Evolutionary conservation across 2,113 vertebrate species (phyloP), one percentile per base, ranked within the genome.

Genomic region (Crocuta crocuta): DNA sequence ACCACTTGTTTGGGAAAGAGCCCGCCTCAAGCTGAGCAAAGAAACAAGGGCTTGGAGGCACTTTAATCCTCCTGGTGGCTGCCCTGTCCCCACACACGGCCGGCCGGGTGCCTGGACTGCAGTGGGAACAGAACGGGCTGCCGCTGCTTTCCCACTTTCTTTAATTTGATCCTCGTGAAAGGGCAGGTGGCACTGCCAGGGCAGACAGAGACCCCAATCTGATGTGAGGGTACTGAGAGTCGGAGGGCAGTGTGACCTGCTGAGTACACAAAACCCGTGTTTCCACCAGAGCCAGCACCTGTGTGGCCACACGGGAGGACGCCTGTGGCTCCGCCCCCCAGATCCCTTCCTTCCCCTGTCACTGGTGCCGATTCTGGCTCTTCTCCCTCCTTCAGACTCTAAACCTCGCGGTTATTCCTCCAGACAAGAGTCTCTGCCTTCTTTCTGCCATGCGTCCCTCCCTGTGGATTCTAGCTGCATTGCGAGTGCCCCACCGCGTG

Each of bases 111-210:
- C 45, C 24, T 3, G 10, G 16, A 10, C 8, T 33, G 31, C 5
- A 71, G 28, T 1, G 12, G 53, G 35, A 33, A 17, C 4, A 33
- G 28, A 33, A 58, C 7, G 23, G 70, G 21, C 9, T 0, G 1
- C 53, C 3, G 0, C 7, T 0, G 28, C 28, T 70, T 68, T 21
- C 24, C 45, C 33, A 48, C 2, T 35, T 45, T 5, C 8, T 7
- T 10, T 83, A 28, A 33, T 10, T 10, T 93, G 71, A 45, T 53
- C 8, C 16, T 73, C 76, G 24, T 33, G 21, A 43, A 45, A 17
- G 50, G 50, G 28, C n/a, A 43, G 68, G 24, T 13, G 45, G 26
- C 5, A 7, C 48, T 68, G 45, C 43, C 16, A 33, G 48, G 45
- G 31, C 79, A 16, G n/a, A 83, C 3, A 7, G 21, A 0, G 21